Evolutionary conservation across 2,888 invertebrate genomes (phyloP), one percentile per base, ranked within the genome.

Genomic region (Diaperis boleti): DNA sequence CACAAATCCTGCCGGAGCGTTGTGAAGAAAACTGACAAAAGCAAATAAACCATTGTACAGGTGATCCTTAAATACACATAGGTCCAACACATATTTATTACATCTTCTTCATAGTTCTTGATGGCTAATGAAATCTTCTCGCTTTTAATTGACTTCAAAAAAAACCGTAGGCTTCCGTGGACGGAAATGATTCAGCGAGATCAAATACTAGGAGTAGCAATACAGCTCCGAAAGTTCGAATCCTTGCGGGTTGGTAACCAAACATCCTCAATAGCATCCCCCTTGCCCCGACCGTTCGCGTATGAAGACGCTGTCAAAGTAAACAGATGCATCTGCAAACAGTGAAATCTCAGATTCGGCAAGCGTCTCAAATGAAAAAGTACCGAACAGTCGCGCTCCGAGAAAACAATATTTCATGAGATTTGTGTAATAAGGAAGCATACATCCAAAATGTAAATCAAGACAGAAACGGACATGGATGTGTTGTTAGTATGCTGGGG

Each of bases 381-480:
- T 42, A 35, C 20, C 50, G 35, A 54, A 52, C 52, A 35, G 39
- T 42, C 15, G 37, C 47, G 54, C 59, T 54, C 55, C 66, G 67
- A 68, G 69, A 70, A 72, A 72, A 73, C 74, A 71, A 76, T 76
- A 76, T 74, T 74, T 76, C 73, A 74, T 66, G 65, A 72, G 75
- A 76, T 75, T 74, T 74, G 71, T 70, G 74, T 75, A 74, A 75
- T 74, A 74, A 72, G 69, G 68, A 73, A 69, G 73, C 72, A 70
- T 71, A 74, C 70, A 71, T 71, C 64, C 69, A 62, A 33, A 59
- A 62, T 62, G 70, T 74, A 73, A 73, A 74, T 74, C 74, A 74
- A 71, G 49, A 11, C 15, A 22, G 15, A 45, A 20, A 55, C 22
- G 33, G 45, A 44, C 41, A 50, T 20, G 22, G 15, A 41, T 15